phyloP scores from a whole-genome alignment of 2,888 invertebrate species.

The Andrena haemorrhoa region DNA sequence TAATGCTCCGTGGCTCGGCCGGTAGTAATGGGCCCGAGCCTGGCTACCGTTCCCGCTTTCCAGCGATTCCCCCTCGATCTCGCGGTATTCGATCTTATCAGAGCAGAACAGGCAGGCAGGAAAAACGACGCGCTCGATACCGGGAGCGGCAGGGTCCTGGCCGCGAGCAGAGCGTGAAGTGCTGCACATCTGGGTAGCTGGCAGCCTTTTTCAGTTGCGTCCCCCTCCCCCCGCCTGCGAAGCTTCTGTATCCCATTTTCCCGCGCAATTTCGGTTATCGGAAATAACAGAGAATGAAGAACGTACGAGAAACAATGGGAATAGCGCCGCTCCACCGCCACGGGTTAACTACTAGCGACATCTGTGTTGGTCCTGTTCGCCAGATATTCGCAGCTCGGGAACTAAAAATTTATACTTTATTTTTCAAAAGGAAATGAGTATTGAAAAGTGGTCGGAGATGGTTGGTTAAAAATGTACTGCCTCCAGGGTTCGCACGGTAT shows the following conservation, averaged over 20 bases:
- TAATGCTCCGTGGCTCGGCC: constrained; percentile 20
- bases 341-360: background rate
- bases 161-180: no score
- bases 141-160: background rate
- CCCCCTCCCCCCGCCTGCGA: no score
- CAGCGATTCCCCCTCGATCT: background rate
- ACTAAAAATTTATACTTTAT: background rate
- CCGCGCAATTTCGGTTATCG: background rate
- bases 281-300: background rate
- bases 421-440: background rate
- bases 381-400: background rate
- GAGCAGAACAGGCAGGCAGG: background rate
- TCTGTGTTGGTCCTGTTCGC: background rate
- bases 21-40: constrained; percentile 28
- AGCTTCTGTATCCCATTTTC: background rate
- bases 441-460: background rate
- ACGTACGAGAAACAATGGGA: background rate
- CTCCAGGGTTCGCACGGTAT: no score
- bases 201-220: background rate
- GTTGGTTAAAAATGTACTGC: background rate
- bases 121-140: background rate
- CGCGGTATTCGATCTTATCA: background rate
- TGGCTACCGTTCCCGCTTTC: constrained; percentile 1
- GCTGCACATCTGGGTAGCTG: no score
- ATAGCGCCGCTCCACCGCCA: background rate